Percentiles rank a stretch among this genome's conserved stretches.
Conservation (phyloP, 2,888 invertebrate genomes). For the Oscheius sp. region DNA sequence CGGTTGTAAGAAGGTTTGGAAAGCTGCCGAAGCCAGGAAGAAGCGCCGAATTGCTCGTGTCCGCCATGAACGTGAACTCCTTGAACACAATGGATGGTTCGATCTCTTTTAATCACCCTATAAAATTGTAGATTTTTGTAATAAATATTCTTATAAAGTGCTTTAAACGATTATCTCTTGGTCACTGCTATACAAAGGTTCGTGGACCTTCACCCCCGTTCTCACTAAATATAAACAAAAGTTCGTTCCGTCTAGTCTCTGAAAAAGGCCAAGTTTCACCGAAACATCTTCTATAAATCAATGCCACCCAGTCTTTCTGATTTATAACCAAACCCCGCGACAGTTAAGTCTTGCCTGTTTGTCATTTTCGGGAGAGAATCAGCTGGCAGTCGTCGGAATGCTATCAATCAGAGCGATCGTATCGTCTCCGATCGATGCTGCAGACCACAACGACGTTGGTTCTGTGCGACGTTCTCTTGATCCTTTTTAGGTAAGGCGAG, state of each 20-base stretch:
- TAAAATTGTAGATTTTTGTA: not conserved
- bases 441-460: not conserved
- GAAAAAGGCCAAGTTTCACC: not conserved
- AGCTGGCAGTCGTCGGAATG: constrained; percentile 28
- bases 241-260: not conserved
- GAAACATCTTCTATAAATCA: not conserved
- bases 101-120: constrained; percentile 8
- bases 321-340: not conserved
- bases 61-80: not conserved
- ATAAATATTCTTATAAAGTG: not conserved
- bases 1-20: constrained; percentile 48
- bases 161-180: no score
- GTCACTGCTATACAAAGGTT: no score
- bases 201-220: no score
- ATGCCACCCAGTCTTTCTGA: not conserved
- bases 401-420: constrained; percentile 36
- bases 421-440: constrained; percentile 31
- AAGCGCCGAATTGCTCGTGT: constrained; percentile 6
- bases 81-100: not conserved
- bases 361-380: constrained; percentile 24
- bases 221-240: no score
- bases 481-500: not conserved
- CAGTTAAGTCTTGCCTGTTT: constrained; percentile 8
- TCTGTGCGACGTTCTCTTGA: not conserved
- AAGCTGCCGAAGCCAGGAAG: constrained; percentile 1